Evolutionary conservation across 2,113 vertebrate species (phyloP).

Genomic region (Anolis sagrei): DNA sequence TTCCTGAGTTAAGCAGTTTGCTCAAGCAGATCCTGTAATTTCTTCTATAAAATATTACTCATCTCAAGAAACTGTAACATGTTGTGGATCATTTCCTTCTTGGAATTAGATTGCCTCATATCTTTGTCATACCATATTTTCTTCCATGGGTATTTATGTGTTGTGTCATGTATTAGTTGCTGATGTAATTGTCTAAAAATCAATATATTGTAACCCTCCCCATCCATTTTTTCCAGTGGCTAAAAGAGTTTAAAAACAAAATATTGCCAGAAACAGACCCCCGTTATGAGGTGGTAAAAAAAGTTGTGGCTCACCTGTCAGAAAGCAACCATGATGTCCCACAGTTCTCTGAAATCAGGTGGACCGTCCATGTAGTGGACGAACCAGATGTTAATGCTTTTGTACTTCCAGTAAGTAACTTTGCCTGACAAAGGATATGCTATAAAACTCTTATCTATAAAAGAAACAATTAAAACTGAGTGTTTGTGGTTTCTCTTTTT

Average conservation of each 20-base stretch:
- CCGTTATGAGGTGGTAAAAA: conserved; percentile 83
- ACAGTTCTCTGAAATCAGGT: conserved; percentile 80
- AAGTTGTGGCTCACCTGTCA: conserved; percentile 81
- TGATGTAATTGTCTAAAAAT: background rate
- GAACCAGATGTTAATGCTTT: conserved; percentile 86
- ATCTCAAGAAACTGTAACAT: background rate
- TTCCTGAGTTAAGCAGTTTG: background rate
- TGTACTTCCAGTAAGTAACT: conserved; percentile 88
- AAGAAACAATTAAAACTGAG: conserved; percentile 4
- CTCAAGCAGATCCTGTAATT: background rate
- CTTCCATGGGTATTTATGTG: background rate
- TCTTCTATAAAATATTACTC: background rate
- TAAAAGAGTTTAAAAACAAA: conserved; percentile 82
- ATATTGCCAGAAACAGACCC: conserved; percentile 83
- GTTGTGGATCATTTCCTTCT: background rate
- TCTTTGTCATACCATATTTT: background rate
- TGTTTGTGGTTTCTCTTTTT: conserved; percentile 30
- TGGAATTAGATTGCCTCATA: background rate
- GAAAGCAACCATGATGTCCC: conserved; percentile 90
- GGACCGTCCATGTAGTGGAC: conserved; percentile 90
- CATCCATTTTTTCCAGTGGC: conserved; percentile 75
- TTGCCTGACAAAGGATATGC: background rate
- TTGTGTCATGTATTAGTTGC: background rate
- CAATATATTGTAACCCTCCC: background rate
- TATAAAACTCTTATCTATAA: background rate